Conservation (phyloP, 2,888 invertebrate species). For the Patella ulyssiponensis region DNA sequence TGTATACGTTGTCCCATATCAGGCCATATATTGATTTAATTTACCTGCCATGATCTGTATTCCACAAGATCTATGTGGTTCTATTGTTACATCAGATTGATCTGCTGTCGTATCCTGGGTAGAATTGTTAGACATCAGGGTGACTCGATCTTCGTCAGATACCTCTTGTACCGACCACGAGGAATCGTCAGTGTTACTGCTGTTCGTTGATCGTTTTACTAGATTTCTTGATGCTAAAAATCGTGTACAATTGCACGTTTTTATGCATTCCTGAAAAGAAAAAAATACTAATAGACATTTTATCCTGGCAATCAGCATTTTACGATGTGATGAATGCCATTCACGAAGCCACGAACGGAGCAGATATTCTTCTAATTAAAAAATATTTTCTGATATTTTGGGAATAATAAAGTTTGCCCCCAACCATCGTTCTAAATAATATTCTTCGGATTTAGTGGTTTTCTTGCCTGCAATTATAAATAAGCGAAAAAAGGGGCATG, state of each 20-base stretch:
- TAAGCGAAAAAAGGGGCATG: too few species aligned
- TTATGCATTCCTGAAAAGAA: slow-evolving; percentile 17
- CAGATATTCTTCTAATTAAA: too few species aligned
- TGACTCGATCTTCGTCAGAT: slow-evolving; percentile 11
- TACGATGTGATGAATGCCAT: too few species aligned
- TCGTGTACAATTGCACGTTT: slow-evolving; percentile 35
- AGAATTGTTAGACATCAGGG: neutral
- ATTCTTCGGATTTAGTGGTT: too few species aligned
- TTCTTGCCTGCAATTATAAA: too few species aligned
- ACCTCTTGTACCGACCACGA: neutral
- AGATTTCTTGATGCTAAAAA: slow-evolving; percentile 15
- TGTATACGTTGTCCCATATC: too few species aligned
- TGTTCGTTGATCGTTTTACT: slow-evolving; percentile 18
- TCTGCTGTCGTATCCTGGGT: neutral
- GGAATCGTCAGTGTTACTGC: neutral
- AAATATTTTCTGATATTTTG: too few species aligned
- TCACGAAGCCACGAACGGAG: too few species aligned
- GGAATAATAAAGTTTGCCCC: too few species aligned
- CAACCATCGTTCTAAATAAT: too few species aligned
- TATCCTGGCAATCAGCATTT: too few species aligned
- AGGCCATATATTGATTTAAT: neutral
- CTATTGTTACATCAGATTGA: neutral
- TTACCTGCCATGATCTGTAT: slow-evolving; percentile 42
- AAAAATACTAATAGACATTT: neutral
- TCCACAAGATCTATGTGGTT: slow-evolving; percentile 39